Evolutionary conservation across 2,797 vertebrate genomes (phyloP).

Genomic region (Sebastiscus tertius): DNA sequence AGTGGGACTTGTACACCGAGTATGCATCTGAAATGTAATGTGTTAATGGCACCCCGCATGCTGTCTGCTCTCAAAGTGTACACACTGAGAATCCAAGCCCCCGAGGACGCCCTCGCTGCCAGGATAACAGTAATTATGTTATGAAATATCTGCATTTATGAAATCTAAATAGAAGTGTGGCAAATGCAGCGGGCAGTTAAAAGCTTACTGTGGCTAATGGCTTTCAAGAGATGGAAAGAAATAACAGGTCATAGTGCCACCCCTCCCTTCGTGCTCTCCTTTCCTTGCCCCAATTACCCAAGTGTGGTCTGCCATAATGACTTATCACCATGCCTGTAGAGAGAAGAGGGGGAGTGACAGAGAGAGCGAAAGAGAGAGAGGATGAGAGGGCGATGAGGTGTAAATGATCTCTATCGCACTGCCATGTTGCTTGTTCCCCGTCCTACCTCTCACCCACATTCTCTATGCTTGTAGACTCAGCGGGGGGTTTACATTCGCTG

Average conservation of each 20-base stretch:
- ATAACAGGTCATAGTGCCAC: slow-evolving; percentile 51
- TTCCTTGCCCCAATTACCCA: slow-evolving; percentile 60
- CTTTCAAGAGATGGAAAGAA: slow-evolving; percentile 30
- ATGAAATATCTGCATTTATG: slow-evolving; percentile 48
- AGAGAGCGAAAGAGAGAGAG: not conserved
- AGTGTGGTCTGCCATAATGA: slow-evolving; percentile 64
- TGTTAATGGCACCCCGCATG: not conserved
- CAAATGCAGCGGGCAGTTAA: slow-evolving; percentile 14
- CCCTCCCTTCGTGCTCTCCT: slow-evolving; percentile 19
- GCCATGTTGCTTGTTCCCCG: slow-evolving; percentile 20
- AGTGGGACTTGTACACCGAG: not conserved
- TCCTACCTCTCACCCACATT: slow-evolving; percentile 29
- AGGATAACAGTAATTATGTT: slow-evolving; percentile 28
- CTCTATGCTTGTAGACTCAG: slow-evolving; percentile 11
- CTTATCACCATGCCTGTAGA: slow-evolving; percentile 50
- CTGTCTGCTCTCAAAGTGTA: not conserved
- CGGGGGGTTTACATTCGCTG: not conserved
- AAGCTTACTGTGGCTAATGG: slow-evolving; percentile 38
- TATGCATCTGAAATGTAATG: not conserved
- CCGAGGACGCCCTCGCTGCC: slow-evolving; percentile 2
- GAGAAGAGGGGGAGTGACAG: slow-evolving; percentile 18
- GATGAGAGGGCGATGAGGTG: slow-evolving; percentile 60
- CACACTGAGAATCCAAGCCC: slow-evolving; percentile 18
- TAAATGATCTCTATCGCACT: slow-evolving; percentile 54
- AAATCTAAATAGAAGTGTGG: slow-evolving; percentile 15